Conservation (phyloP, 2,797 vertebrate species). For the Sitta carolinensis region DNA sequence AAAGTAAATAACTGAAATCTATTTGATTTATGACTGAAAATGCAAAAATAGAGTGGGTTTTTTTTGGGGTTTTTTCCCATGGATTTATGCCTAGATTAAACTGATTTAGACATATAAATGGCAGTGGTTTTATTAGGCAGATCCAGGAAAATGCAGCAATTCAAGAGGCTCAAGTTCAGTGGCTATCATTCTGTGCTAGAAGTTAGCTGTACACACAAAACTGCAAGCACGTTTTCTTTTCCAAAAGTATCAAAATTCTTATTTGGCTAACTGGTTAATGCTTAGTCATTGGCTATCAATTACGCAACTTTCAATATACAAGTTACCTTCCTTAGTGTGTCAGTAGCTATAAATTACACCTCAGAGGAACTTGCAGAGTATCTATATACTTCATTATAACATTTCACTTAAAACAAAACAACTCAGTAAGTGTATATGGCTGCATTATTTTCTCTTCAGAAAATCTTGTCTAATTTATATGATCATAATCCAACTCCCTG, state of each 20-base stretch:
- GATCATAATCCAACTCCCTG: neutral
- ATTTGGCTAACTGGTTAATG: neutral
- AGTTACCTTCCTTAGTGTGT: neutral
- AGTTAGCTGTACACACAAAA: neutral
- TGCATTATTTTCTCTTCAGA: neutral
- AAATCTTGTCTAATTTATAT: conserved; percentile 7
- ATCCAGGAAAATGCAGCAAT: neutral
- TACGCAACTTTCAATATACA: neutral
- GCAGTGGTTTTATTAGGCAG: neutral
- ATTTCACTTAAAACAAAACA: neutral
- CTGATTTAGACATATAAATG: neutral
- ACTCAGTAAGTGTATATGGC: neutral
- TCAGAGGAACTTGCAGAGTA: neutral
- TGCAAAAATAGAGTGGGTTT: neutral
- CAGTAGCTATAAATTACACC: neutral
- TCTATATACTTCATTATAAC: neutral
- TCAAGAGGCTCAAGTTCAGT: neutral
- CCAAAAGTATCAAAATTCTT: neutral
- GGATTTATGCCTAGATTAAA: neutral
- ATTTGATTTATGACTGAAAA: neutral
- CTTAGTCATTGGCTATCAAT: neutral
- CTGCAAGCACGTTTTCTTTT: neutral
- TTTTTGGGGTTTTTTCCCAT: neutral
- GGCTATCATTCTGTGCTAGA: neutral
- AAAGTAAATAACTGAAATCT: neutral